A percentile compares a stretch with the other conserved stretches of the same genome.
Evolutionary conservation across 2,888 invertebrate species (phyloP).

Genomic region (Diplolepis rosae): DNA sequence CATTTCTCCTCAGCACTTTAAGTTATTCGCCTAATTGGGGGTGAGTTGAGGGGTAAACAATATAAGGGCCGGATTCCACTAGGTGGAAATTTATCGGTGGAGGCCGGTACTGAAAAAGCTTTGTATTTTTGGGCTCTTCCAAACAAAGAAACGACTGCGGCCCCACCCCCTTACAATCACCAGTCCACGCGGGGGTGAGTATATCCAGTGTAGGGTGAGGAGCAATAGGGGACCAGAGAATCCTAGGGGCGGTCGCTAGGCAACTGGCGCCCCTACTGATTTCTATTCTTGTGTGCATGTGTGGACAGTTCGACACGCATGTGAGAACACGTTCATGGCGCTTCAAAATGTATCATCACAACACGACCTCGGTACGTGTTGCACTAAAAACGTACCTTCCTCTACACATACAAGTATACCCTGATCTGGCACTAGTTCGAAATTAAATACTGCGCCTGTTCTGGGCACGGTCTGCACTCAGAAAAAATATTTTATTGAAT

Average conservation of each 20-base stretch:
- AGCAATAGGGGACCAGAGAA: slow-evolving; percentile 5
- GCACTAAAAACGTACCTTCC: slow-evolving; percentile 13
- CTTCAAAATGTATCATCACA: slow-evolving; percentile 7
- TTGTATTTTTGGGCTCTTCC: background rate
- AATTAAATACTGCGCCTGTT: too few species aligned
- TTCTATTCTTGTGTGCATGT: background rate
- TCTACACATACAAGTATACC: too few species aligned
- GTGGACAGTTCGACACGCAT: background rate
- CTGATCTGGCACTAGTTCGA: too few species aligned
- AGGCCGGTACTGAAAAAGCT: background rate
- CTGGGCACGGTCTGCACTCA: too few species aligned
- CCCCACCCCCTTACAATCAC: background rate
- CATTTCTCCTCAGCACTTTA: background rate
- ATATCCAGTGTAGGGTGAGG: slow-evolving; percentile 18
- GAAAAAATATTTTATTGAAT: too few species aligned
- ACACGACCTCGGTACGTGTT: background rate
- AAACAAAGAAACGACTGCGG: slow-evolving; percentile 19
- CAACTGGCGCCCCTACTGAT: slow-evolving; percentile 16
- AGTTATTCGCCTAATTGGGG: background rate
- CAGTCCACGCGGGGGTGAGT: slow-evolving; percentile 8
- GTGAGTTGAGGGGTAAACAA: background rate
- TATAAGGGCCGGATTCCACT: background rate
- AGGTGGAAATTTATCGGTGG: background rate
- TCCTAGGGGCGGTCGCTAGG: slow-evolving; percentile 21
- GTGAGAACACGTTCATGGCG: background rate